Base-by-base conservation (phyloP, 2,113 vertebrate species). In the Myrmecophaga tridactyla region DNA sequence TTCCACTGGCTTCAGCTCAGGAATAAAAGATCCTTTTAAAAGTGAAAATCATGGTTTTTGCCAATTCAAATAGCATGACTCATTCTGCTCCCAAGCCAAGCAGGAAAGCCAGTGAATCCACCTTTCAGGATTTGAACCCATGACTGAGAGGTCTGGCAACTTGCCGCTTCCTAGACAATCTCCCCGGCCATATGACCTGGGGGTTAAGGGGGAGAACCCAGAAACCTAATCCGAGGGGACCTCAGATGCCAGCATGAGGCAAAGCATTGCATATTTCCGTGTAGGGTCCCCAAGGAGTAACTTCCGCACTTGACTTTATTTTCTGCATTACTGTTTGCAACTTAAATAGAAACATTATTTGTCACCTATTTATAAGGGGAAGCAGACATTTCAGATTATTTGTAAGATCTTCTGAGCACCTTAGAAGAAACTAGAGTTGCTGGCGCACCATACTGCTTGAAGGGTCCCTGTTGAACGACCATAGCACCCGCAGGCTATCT, bases 1-100 rank as follows among this genome's bases (percentile, higher is more conserved):
- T 98, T 97, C 83, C 70, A 21, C 34, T 69, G 95, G 95, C 70
- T 92, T 96, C 67, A 48, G 31, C 84, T 97, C 96, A 78, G 46
- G 96, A 96, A 94, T 97, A 97, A 97, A 94, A 97, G 39, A 41
- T 94, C 56, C 51, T 46, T 91, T 95, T 96, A 86, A 96, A 96
- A 97, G 96, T 89, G 92, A 96, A 95, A 97, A 96, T 90, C 77
- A 65, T 87, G 82, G 78, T 51, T 94, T 94, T 96, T 90, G 90
- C 94, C 94, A 92, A 92, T 96, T 97, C 73, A 72, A 84, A 92
- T 96, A 86, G 70, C 96, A 96, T 90, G 58, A 86, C 46, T 92
- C 86, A 69, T 84, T 92, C 89, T 58, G 72, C 65, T 91, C 83
- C 76, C 14, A n/a, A 60, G 39, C 43, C 73, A 41, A 65, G 43